Evolutionary conservation across 2,113 vertebrate species (phyloP).

Genomic region (Grallaria varia): DNA sequence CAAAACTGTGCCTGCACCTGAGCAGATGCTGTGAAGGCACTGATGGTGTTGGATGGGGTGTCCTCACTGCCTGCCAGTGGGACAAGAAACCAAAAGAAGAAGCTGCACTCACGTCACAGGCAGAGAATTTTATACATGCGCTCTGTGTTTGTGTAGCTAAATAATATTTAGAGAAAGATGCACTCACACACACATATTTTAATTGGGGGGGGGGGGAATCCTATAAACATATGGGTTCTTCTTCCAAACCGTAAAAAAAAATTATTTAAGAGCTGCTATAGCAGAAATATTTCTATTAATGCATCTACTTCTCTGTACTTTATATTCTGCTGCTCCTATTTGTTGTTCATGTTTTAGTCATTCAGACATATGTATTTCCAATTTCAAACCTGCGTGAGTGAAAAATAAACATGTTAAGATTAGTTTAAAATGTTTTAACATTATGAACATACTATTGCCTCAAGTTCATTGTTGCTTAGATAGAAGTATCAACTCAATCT

Average conservation of each 20-base stretch:
- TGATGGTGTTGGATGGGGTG: background rate
- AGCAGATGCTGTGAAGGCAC: background rate
- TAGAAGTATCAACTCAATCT: background rate
- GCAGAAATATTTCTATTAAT: constrained; percentile 66
- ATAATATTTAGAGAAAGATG: background rate
- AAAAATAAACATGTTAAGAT: constrained; percentile 58
- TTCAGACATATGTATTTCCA: constrained; percentile 63
- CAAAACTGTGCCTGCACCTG: accelerated
- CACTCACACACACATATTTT: background rate
- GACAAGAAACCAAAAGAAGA: background rate
- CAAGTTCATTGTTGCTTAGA: constrained; percentile 23
- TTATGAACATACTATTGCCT: constrained; percentile 4
- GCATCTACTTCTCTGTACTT: constrained; percentile 35
- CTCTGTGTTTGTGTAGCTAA: background rate
- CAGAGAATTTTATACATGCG: background rate
- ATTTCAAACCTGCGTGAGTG: constrained; percentile 49
- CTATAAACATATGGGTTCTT: constrained; percentile 50
- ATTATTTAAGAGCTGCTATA: constrained; percentile 49
- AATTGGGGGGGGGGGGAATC: background rate
- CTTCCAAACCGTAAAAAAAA: constrained; percentile 31
- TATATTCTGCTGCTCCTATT: constrained; percentile 51
- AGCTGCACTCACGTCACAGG: background rate
- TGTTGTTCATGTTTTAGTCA: constrained; percentile 53
- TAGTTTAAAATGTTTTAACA: constrained; percentile 32
- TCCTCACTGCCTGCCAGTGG: background rate